Conservation (phyloP, 1,140 invertebrate genomes). For the Acyrthosiphon pisum region DNA sequence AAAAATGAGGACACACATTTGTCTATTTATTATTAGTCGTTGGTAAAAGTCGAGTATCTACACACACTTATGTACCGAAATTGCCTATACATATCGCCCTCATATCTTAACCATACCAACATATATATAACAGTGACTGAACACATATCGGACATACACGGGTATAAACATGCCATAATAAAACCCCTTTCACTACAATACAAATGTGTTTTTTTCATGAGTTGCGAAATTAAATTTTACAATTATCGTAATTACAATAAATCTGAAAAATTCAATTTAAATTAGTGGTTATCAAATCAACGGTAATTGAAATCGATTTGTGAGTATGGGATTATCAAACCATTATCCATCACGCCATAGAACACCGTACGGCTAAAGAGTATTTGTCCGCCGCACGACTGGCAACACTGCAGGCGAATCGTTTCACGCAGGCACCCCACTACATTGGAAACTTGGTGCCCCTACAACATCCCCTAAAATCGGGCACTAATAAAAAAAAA, state of each 20-base stretch:
- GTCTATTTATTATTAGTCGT: not conserved
- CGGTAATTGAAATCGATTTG: not conserved
- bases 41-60: not conserved
- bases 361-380: not conserved
- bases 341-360: not conserved
- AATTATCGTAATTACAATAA: not conserved
- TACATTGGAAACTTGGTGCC: not conserved
- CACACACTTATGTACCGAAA: constrained; percentile 12
- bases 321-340: not conserved
- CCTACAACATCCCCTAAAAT: not conserved
- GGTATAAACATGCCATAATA: not conserved
- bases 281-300: not conserved
- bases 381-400: not conserved
- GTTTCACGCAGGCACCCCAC: not conserved
- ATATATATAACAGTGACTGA: not conserved
- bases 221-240: not conserved
- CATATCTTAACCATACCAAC: no score
- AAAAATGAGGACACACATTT: not conserved
- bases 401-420: not conserved
- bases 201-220: not conserved
- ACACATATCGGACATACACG: not conserved
- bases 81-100: constrained; percentile 46
- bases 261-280: not conserved
- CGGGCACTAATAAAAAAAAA: not conserved
- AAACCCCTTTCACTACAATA: not conserved